Conservation (phyloP, 2,113 vertebrate species). For the Catharus bicknelli region DNA sequence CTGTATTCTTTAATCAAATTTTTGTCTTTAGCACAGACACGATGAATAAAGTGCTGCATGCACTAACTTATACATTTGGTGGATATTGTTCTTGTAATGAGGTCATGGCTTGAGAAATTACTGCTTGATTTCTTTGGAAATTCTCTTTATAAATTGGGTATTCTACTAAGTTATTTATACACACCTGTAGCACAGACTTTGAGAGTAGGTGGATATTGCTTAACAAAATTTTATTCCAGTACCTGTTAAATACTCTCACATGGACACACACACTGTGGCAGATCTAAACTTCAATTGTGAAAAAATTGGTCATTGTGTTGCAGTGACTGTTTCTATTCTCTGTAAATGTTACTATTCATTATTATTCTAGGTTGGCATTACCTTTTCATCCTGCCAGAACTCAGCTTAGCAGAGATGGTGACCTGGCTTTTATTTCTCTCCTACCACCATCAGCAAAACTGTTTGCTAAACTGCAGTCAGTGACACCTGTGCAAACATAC, state of each 20-base stretch:
- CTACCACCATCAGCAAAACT: neutral
- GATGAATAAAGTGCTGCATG: neutral
- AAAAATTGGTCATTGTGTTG: neutral
- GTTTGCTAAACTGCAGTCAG: neutral
- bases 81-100: neutral
- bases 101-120: neutral
- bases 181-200: neutral
- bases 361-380: neutral
- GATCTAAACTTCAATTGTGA: neutral
- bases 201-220: neutral
- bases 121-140: neutral
- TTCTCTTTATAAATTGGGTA: neutral
- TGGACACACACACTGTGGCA: neutral
- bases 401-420: neutral
- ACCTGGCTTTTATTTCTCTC: neutral
- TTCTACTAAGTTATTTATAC: neutral
- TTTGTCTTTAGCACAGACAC: neutral
- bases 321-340: neutral
- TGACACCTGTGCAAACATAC: slow-evolving; percentile 51
- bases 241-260: neutral
- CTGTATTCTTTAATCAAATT: neutral
- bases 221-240: neutral
- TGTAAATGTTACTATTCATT: neutral
- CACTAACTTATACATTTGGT: neutral
- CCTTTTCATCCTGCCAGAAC: neutral